Base-by-base conservation (phyloP, 2,113 vertebrate species). In the Zingel zingel region DNA sequence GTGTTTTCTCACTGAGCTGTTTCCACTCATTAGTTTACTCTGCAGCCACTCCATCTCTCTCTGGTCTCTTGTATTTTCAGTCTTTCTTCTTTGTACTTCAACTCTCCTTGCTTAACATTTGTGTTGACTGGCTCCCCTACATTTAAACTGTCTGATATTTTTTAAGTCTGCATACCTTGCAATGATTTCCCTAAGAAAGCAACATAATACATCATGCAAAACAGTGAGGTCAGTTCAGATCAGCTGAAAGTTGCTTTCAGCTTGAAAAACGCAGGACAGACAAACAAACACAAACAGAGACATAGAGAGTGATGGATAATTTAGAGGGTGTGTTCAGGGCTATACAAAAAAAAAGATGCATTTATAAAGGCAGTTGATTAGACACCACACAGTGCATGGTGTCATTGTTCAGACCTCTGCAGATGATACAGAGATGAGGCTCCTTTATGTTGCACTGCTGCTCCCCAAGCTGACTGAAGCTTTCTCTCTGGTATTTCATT, bases 21-120 rank as follows among this genome's bases (percentile, higher is more conserved):
- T 58, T 64, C 64, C 50, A 23, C 30, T 70, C 65, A 53, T 45
- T 64, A 80, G 50, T 30, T 63, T 12, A 61, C 62, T 43, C 33
- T 58, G 58, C 19, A 36, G 58, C 25, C 59, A 27, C 62, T 73
- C 56, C 33, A 50, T 66, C 47, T 56, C 23, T 47, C 74, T 63
- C 30, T 58, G 53, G 8, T 43, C 9, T 43, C 39, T 11, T 43
- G 39, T 11, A 43, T 10, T 33, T 33, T 33, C 33, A 3, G 15
- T 59, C 25, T 16, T 6, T 59, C 25, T 30, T 61, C 57, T 25
- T 39, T 9, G 36, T 8, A 36, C 6, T 36, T 10, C 39, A 43
- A 43, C 9, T 43, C 39, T 43, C 39, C 39, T 39, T 39, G 39
- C 39, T 39, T 39, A 43, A 43, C 9, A 43, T 43, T 43, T 43